Evolutionary conservation across 2,797 vertebrate genomes (phyloP).

Genomic region (Eospalax fontanierii): DNA sequence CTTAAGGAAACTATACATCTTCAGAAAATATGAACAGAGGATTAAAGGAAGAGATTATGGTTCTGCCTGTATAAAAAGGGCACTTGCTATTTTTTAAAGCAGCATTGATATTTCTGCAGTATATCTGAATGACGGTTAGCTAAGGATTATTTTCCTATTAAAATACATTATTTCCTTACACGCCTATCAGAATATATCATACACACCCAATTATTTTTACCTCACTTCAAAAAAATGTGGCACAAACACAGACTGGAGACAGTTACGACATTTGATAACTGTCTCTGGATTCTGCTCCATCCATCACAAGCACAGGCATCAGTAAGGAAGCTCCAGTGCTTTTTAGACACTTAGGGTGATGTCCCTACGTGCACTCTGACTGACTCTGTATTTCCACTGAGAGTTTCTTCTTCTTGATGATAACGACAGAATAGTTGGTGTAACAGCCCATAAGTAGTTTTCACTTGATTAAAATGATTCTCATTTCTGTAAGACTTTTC

Average conservation of each 20-base stretch:
- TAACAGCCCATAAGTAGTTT: conserved; percentile 77
- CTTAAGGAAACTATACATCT: not conserved
- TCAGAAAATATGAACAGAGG: conserved; percentile 27
- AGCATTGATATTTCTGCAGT: conserved; percentile 13
- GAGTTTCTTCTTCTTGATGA: conserved; percentile 73
- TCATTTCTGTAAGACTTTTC: conserved; percentile 67
- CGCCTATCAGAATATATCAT: conserved; percentile 26
- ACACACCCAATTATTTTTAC: conserved; percentile 60
- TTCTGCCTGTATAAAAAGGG: not conserved
- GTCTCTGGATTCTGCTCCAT: conserved; percentile 47
- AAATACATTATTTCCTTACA: conserved; percentile 41
- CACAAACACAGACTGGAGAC: conserved; percentile 50
- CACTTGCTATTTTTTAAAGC: not conserved
- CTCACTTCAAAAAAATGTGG: conserved; percentile 72
- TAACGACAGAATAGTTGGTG: conserved; percentile 62
- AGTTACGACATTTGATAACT: conserved; percentile 46
- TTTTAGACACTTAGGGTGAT: not conserved
- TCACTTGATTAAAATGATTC: conserved; percentile 59
- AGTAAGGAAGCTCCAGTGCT: conserved; percentile 47
- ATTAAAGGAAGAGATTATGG: not conserved
- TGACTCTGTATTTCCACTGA: conserved; percentile 71
- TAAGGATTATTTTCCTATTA: conserved; percentile 31
- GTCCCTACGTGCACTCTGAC: conserved; percentile 12
- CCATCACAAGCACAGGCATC: not conserved
- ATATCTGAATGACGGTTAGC: not conserved